Evolutionary conservation across 2,797 vertebrate species (phyloP), one percentile per base, ranked within the genome.

Genomic region (Denticeps clupeoides): DNA sequence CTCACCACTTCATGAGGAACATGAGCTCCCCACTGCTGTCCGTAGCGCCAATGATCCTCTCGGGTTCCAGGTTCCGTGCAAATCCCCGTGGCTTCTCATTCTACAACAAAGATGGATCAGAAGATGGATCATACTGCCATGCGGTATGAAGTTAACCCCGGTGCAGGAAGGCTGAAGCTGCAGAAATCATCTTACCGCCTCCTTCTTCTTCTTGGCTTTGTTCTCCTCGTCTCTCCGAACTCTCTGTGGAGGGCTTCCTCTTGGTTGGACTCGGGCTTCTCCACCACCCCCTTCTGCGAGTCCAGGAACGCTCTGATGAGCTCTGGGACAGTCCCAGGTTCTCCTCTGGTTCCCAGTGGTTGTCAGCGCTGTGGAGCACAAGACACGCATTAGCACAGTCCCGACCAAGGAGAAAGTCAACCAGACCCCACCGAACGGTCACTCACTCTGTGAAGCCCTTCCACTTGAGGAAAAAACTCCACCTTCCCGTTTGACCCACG

Each of bases 371-470:
- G 67, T 27, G 56, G 49, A 24, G 5, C 12, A 51, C 4, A 56
- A 3, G 5, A 1, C 5, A 19, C 21, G 26, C 37, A 49, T 22
- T 18, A 40, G 23, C 12, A 12, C 16, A 41, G 25, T 27, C 2
- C 16, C 31, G 2, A 41, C 1, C 2, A 12, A 45, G 1, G 25
- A n/a, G n/a, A n/a, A 31, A 27, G 40, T 33, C 3, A 11, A 2
- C 11, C 56, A 29, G 31, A 9, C 29, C 4, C 24, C 2, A 58
- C 47, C 5, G 63, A 61, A 33, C 59, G 61, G 69, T 65, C 59
- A 74, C 91, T 90, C 85, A 99, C 95, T 99, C 94, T 74, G 92
- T 87, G 75, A 99, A 97, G 53, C 94, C 95, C 77, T 99, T 98
- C 94, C 95, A 99, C 68, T 98, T 97, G 45, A 99, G 81, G 77